Percentiles rank a stretch among this genome's conserved stretches.
Conservation (phyloP, 2,113 vertebrate genomes). For the Rhipidura dahli region DNA sequence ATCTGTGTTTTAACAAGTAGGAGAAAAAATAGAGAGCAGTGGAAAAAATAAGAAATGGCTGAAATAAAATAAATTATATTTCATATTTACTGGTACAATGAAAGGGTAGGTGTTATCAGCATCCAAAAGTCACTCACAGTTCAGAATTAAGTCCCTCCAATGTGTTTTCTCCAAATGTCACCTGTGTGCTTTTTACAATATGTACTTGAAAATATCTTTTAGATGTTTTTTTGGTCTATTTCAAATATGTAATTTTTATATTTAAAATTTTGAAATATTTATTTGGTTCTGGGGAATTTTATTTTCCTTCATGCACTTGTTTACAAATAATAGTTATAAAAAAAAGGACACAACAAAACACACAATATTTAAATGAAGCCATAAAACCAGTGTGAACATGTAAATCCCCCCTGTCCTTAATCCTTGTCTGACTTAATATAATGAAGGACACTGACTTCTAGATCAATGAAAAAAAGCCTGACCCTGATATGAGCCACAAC, state of each 20-base stretch:
- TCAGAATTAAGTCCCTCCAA: background rate
- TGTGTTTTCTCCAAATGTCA: background rate
- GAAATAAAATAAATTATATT: background rate
- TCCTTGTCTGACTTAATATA: background rate
- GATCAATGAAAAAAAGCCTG: background rate
- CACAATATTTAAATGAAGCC: background rate
- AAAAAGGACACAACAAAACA: background rate
- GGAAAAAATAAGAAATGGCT: background rate
- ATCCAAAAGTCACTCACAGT: background rate
- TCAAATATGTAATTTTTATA: fast-evolving
- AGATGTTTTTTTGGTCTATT: fast-evolving
- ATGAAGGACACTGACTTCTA: background rate
- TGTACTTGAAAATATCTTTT: background rate
- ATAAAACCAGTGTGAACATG: background rate
- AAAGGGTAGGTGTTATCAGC: background rate
- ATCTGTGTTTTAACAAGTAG: background rate
- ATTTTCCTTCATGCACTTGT: background rate
- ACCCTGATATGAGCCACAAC: background rate
- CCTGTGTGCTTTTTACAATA: background rate
- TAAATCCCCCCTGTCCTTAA: background rate
- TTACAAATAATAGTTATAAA: background rate
- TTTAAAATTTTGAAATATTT: background rate
- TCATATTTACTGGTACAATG: background rate
- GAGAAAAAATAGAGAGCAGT: background rate
- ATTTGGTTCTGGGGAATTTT: background rate